Evolutionary conservation across 2,888 invertebrate species (phyloP).

Genomic region (Thymelicus acteon): DNA sequence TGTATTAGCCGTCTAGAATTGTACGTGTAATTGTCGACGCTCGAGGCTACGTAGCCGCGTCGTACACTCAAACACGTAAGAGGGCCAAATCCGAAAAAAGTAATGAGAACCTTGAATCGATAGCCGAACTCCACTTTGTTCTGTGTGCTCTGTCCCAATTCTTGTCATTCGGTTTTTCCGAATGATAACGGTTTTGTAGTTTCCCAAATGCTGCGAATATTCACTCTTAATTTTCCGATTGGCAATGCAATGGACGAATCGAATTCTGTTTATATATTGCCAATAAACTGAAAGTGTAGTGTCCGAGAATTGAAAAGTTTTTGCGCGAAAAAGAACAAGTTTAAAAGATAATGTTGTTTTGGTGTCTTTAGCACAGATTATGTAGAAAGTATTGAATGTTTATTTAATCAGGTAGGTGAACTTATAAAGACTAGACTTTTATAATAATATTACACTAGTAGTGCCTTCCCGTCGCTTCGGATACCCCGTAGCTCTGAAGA

Average conservation of each 20-base stretch:
- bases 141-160: conserved; percentile 33
- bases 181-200: conserved; percentile 29
- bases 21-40: conserved; percentile 81
- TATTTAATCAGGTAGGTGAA: no score
- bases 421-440: no score
- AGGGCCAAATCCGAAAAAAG: conserved; percentile 65
- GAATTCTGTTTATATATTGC: conserved; percentile 5
- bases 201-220: conserved; percentile 24
- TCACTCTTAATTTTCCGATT: conserved; percentile 22
- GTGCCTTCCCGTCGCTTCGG: no score
- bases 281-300: conserved; percentile 13
- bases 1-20: conserved; percentile 82
- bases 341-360: no score
- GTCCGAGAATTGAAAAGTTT: background rate
- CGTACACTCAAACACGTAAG: conserved; percentile 70
- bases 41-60: conserved; percentile 63
- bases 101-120: conserved; percentile 62
- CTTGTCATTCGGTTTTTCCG: conserved; percentile 31
- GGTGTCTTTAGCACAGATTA: no score
- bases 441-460: no score
- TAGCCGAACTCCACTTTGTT: conserved; percentile 43
- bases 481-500: no score
- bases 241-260: conserved; percentile 1
- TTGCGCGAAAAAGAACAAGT: no score
- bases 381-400: no score